Conservation (phyloP, 2,888 invertebrate species). For the Andrena chrysosceles region DNA sequence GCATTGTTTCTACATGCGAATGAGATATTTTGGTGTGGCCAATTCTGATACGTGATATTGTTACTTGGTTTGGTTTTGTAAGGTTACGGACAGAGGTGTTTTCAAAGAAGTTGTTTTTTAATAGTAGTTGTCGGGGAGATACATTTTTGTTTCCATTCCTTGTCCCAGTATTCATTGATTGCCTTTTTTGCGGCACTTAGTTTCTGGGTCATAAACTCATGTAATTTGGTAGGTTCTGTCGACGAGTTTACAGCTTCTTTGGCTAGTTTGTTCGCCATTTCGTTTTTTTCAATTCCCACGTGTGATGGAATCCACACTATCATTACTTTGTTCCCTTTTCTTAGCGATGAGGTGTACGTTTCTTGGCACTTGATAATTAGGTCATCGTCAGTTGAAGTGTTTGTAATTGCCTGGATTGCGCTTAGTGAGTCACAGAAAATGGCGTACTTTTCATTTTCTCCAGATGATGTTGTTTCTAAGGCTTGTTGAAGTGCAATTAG, state of each 20-base stretch:
- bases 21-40: too few relatives aligned
- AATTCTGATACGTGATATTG: neutral
- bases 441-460: neutral
- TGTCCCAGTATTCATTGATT: too few relatives aligned
- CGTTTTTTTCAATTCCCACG: conserved; percentile 1
- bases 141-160: too few relatives aligned
- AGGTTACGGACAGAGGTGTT: neutral
- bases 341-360: neutral
- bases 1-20: too few relatives aligned
- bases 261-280: conserved; percentile 1
- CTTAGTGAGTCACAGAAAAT: neutral
- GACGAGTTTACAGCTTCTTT: neutral
- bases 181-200: too few relatives aligned
- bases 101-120: too few relatives aligned
- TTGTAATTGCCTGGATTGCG: neutral
- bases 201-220: neutral
- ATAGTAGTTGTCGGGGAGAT: neutral
- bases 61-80: neutral
- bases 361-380: conserved; percentile 6
- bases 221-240: neutral
- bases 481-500: neutral
- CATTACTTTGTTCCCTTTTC: neutral
- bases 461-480: neutral
- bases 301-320: conserved; percentile 19
- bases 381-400: neutral